Percentiles rank a stretch among this genome's conserved stretches.
Conservation (phyloP, 2,113 vertebrate genomes). For the Canis aureus region DNA sequence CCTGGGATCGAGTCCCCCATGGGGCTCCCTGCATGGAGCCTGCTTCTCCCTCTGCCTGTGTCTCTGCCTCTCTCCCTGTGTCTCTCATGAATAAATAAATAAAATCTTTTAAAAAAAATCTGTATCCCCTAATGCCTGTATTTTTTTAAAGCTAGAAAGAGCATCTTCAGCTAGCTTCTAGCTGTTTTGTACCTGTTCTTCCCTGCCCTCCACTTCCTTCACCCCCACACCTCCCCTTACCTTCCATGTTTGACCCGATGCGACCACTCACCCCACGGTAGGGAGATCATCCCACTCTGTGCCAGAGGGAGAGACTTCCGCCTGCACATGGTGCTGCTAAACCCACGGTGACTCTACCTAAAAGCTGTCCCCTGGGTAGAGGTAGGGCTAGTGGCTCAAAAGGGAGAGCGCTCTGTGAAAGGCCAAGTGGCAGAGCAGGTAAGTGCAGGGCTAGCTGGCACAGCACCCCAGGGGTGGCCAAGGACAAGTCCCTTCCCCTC, state of each 20-base stretch:
- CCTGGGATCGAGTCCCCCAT: no score
- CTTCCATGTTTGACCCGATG: conserved; percentile 53
- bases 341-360: not conserved
- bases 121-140: conserved; percentile 58
- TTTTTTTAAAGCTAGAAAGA: conserved; percentile 47
- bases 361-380: not conserved
- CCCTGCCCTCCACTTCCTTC: not conserved
- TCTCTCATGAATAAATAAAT: no score
- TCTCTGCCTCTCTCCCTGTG: no score
- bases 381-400: not conserved
- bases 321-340: not conserved
- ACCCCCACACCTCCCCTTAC: not conserved
- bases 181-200: conserved; percentile 44
- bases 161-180: conserved; percentile 32
- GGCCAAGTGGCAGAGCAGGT: not conserved
- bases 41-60: no score
- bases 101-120: not conserved
- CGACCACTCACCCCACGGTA: not conserved
- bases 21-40: no score
- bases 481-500: not conserved
- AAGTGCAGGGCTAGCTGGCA: not conserved
- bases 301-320: not conserved
- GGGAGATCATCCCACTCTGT: not conserved
- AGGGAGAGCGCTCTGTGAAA: not conserved
- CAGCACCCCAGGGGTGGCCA: not conserved